A percentile compares a stretch with the other conserved stretches of the same genome.
Evolutionary conservation across 2,888 invertebrate species (phyloP).

Genomic region (Matsumyia berberina): DNA sequence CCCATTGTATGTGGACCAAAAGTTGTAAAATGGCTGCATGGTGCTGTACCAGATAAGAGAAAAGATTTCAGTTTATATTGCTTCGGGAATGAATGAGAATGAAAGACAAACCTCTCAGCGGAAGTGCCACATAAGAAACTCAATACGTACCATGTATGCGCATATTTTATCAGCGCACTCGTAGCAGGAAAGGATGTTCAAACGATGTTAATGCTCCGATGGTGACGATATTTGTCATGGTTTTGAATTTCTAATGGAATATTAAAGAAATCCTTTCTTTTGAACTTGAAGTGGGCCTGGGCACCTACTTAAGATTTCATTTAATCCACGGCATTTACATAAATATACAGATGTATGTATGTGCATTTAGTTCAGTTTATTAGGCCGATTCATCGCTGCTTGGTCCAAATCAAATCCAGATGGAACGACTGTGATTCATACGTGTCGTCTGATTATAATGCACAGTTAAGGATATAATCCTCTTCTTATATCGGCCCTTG

Average conservation of each 20-base stretch:
- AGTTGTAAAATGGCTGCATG: constrained; percentile 50
- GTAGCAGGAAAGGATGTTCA: neutral
- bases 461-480: no score
- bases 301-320: no score
- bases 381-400: no score
- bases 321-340: no score
- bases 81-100: constrained; percentile 26
- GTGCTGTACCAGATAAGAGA: constrained; percentile 50
- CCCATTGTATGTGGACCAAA: constrained; percentile 31
- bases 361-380: no score
- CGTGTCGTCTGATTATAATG: no score
- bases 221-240: constrained; percentile 26
- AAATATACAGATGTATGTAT: no score
- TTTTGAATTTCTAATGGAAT: constrained; percentile 48
- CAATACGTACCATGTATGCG: constrained; percentile 39
- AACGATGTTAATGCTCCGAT: neutral
- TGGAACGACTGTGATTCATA: no score
- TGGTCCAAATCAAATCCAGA: no score
- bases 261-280: neutral
- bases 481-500: no score
- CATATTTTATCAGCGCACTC: constrained; percentile 40
- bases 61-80: constrained; percentile 33
- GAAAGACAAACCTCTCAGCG: constrained; percentile 25
- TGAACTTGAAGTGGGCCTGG: neutral
- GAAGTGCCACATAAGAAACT: constrained; percentile 26